A percentile compares a stretch with the other conserved stretches of the same genome.
phyloP scores from a whole-genome alignment of 2,888 invertebrate genomes.

The Athrips mouffetella region DNA sequence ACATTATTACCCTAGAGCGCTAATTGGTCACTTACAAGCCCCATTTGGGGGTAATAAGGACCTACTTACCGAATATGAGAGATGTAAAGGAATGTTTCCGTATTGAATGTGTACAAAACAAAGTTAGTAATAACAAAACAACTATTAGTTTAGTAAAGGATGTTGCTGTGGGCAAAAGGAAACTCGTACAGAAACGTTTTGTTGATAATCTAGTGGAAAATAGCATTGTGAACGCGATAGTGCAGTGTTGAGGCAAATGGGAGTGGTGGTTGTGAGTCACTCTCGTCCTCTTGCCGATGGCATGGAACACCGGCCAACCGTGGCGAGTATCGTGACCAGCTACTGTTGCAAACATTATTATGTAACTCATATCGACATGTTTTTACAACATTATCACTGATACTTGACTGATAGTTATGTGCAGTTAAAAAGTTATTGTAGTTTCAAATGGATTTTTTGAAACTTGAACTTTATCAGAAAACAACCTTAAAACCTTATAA shows the following conservation, averaged over 20 bases:
- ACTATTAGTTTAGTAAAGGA: neutral
- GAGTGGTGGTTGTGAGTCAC: constrained; percentile 57
- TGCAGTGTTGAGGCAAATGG: constrained; percentile 13
- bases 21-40: too few relatives aligned
- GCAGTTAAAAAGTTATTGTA: neutral
- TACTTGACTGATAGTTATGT: neutral
- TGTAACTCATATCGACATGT: constrained; percentile 6
- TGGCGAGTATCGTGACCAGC: constrained; percentile 57
- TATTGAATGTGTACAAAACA: neutral
- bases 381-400: constrained; percentile 6
- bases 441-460: neutral
- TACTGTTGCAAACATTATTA: constrained; percentile 31
- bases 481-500: neutral
- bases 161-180: constrained; percentile 3
- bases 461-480: neutral
- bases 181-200: neutral
- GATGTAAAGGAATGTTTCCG: too few relatives aligned
- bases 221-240: constrained; percentile 5
- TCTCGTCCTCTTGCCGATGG: constrained; percentile 57
- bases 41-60: too few relatives aligned
- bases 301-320: constrained; percentile 55
- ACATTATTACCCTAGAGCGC: too few relatives aligned
- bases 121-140: neutral
- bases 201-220: neutral
- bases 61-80: too few relatives aligned